Evolutionary conservation across 2,113 vertebrate genomes (phyloP).

Genomic region (Elanoides forficatus): DNA sequence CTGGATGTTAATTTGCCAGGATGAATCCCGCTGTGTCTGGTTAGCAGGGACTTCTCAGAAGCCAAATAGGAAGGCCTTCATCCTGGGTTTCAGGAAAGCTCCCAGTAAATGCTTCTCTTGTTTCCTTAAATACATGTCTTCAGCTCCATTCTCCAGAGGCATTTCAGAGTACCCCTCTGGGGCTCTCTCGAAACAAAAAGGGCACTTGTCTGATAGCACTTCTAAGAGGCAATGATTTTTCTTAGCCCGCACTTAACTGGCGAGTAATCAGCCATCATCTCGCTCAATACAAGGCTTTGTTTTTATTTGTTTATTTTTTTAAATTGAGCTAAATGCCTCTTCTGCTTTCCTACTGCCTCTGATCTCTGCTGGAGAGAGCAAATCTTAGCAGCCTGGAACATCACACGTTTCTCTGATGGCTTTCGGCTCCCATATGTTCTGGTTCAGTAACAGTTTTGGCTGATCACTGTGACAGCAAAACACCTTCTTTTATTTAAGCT

Average conservation of each 20-base stretch:
- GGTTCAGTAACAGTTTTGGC: not conserved
- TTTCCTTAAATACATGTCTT: slow-evolving; percentile 5
- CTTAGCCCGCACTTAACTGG: not conserved
- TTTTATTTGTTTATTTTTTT: slow-evolving; percentile 38
- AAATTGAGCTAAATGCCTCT: not conserved
- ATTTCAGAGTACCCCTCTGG: not conserved
- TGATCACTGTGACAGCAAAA: slow-evolving; percentile 33
- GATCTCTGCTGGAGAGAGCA: slow-evolving; percentile 29
- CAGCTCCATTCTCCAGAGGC: not conserved
- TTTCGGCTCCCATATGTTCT: slow-evolving; percentile 25
- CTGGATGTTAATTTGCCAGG: not conserved
- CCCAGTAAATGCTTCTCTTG: not conserved
- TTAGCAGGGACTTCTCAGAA: not conserved
- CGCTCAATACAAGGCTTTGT: not conserved
- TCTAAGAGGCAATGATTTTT: not conserved
- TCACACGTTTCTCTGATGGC: not conserved
- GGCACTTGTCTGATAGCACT: not conserved
- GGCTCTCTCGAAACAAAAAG: not conserved
- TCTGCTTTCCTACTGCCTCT: not conserved
- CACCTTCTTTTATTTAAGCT: slow-evolving; percentile 35
- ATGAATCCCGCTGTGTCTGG: not conserved
- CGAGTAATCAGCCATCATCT: not conserved
- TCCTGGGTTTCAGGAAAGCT: not conserved
- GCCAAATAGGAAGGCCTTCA: not conserved
- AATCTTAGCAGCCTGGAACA: slow-evolving; percentile 2